phyloP scores from a whole-genome alignment of 2,797 vertebrate species.

The Scarus forsteni region DNA sequence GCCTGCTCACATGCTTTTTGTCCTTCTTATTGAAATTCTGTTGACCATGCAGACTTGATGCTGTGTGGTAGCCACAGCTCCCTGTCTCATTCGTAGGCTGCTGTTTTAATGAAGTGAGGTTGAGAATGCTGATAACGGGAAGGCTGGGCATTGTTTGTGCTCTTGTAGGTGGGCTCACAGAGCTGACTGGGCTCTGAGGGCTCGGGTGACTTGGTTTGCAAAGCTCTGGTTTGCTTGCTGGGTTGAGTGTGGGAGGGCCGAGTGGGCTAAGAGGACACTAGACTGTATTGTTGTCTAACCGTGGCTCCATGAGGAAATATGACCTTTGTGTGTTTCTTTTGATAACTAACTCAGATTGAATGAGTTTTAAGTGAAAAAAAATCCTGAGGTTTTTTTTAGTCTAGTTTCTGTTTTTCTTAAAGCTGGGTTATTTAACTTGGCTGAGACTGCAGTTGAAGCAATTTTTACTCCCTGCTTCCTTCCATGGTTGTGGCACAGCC shows the following conservation, averaged over 20 bases:
- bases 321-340: conserved; percentile 4
- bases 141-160: conserved; percentile 62
- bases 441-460: too few relatives aligned
- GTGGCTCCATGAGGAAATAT: conserved; percentile 21
- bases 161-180: conserved; percentile 56
- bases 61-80: conserved; percentile 1
- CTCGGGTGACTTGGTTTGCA: conserved; percentile 35
- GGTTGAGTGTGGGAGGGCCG: conserved; percentile 41
- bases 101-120: conserved; percentile 48
- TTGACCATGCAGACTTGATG: conserved; percentile 6
- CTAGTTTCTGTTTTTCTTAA: too few relatives aligned
- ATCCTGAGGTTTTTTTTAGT: too few relatives aligned
- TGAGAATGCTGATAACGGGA: conserved; percentile 60
- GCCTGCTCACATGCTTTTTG: conserved; percentile 9
- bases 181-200: conserved; percentile 53
- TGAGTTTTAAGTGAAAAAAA: not conserved
- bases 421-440: too few relatives aligned
- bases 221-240: conserved; percentile 38
- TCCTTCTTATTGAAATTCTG: not conserved
- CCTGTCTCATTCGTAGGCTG: conserved; percentile 37
- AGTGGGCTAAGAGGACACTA: conserved; percentile 55
- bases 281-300: conserved; percentile 46
- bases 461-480: too few relatives aligned
- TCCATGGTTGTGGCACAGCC: too few relatives aligned
- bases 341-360: conserved; percentile 14